phyloP scores from a whole-genome alignment of 2,888 invertebrate genomes.

The Andrena dorsata region DNA sequence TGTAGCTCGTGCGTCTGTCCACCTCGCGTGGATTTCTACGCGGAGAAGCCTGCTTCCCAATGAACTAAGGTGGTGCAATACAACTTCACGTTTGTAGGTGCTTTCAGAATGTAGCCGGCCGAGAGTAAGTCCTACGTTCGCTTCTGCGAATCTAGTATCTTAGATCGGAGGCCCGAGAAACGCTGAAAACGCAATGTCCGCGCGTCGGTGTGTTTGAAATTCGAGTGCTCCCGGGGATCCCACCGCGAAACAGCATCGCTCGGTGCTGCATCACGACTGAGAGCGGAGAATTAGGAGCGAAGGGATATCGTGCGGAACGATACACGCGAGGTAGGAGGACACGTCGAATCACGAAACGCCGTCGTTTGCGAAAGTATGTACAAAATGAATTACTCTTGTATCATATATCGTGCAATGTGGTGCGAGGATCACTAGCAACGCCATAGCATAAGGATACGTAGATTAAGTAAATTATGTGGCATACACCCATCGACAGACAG shows the following conservation, averaged over 20 bases:
- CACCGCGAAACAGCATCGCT: not conserved
- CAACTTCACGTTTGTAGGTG: conserved; percentile 58
- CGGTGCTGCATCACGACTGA: conserved; percentile 36
- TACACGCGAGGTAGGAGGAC: conserved; percentile 32
- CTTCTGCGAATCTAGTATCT: conserved; percentile 39
- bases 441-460: conserved; percentile 55
- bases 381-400: conserved; percentile 78
- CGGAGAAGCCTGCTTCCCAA: conserved; percentile 18
- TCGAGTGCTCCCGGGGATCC: conserved; percentile 29
- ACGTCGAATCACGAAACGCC: conserved; percentile 43
- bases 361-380: conserved; percentile 74
- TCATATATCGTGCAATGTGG: conserved; percentile 71
- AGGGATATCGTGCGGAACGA: conserved; percentile 42
- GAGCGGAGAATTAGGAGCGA: conserved; percentile 4
- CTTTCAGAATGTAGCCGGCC: conserved; percentile 44
- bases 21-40: conserved; percentile 28
- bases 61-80: conserved; percentile 59
- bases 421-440: conserved; percentile 53
- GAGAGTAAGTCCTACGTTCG: conserved; percentile 37
- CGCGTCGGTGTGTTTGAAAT: conserved; percentile 25
- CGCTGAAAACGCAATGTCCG: conserved; percentile 1
- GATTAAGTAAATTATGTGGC: conserved; percentile 70
- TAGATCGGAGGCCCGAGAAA: conserved; percentile 23
- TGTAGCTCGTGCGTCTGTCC: conserved; percentile 33
- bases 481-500: conserved; percentile 64